These are phyloP conservation scores for Clistopyga incitator DNA, from an alignment of 2,888 invertebrate genomes.

Conservation along the genomic window DNA sequence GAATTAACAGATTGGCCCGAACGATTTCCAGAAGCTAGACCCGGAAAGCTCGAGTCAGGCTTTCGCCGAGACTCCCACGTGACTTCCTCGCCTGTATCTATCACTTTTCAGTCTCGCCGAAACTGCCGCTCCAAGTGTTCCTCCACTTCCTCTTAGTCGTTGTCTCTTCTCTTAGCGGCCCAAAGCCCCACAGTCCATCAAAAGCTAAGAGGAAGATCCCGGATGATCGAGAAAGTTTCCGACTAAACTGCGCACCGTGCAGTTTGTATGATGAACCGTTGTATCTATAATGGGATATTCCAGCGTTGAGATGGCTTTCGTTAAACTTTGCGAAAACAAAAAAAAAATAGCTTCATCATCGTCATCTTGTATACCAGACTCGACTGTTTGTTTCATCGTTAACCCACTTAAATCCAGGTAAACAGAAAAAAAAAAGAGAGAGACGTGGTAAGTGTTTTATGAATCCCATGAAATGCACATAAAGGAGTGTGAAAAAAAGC, in stretches of 20 bases:
- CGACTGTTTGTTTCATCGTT: neutral
- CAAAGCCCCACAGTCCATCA: slow-evolving; percentile 26
- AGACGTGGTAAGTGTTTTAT: neutral
- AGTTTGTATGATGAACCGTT: slow-evolving; percentile 36
- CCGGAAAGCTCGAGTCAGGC: slow-evolving; percentile 55
- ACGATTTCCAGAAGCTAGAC: slow-evolving; percentile 33
- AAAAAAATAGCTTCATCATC: neutral
- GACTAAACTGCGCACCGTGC: slow-evolving; percentile 21
- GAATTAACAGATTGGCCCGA: slow-evolving; percentile 79
- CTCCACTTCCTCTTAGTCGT: slow-evolving; percentile 9
- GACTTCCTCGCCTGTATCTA: slow-evolving; percentile 42
- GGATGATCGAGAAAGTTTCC: slow-evolving; percentile 51
- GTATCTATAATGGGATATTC: slow-evolving; percentile 23
- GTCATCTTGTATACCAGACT: neutral
- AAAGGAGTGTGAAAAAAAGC: too few relatives aligned
- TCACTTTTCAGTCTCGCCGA: slow-evolving; percentile 16
- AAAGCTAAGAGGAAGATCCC: slow-evolving; percentile 33
- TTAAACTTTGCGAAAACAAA: neutral
- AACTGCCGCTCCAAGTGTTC: slow-evolving; percentile 1
- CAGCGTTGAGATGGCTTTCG: neutral
- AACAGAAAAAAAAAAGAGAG: neutral
- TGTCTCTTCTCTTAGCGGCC: slow-evolving; percentile 20
- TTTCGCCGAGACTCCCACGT: slow-evolving; percentile 48
- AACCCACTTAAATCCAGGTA: neutral
- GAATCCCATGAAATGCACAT: neutral